These are phyloP conservation scores for Ophiodon elongatus DNA, from an alignment of 2,113 vertebrate species.

Conservation along the genomic window DNA sequence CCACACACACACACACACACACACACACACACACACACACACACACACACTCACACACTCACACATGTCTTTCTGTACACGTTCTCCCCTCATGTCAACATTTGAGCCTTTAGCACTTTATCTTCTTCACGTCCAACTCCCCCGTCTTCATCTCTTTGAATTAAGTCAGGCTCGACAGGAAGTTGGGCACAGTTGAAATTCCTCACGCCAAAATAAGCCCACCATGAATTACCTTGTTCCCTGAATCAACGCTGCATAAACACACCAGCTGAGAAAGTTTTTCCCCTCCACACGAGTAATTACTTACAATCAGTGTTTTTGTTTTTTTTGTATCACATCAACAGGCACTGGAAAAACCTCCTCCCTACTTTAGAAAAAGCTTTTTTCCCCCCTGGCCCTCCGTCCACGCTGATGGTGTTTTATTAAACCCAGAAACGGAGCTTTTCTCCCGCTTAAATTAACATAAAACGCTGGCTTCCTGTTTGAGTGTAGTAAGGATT, in stretches of 20 bases:
- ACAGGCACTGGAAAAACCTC: background rate
- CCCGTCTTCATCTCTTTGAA: conserved; percentile 16
- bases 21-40: too few species aligned
- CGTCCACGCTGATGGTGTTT: background rate
- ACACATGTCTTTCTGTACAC: background rate
- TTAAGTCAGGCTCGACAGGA: conserved; percentile 14
- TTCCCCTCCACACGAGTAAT: background rate
- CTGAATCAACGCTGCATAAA: background rate
- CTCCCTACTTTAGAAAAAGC: background rate
- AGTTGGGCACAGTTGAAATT: conserved; percentile 1
- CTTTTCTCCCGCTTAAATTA: background rate
- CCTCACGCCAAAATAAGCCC: background rate
- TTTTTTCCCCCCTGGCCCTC: background rate
- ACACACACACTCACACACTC: too few species aligned
- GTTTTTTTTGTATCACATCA: conserved; percentile 1
- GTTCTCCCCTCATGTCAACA: background rate
- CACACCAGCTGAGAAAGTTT: background rate
- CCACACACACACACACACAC: too few species aligned
- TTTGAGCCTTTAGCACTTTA: conserved; percentile 32
- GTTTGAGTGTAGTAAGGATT: too few species aligned
- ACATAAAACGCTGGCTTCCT: background rate
- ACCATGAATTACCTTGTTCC: background rate
- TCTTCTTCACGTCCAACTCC: conserved; percentile 22
- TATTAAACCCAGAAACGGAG: background rate
- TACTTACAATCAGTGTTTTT: conserved; percentile 6